Evolutionary conservation across 1,140 invertebrate genomes (phyloP).

Genomic region (Luehdorfia chinensis): DNA sequence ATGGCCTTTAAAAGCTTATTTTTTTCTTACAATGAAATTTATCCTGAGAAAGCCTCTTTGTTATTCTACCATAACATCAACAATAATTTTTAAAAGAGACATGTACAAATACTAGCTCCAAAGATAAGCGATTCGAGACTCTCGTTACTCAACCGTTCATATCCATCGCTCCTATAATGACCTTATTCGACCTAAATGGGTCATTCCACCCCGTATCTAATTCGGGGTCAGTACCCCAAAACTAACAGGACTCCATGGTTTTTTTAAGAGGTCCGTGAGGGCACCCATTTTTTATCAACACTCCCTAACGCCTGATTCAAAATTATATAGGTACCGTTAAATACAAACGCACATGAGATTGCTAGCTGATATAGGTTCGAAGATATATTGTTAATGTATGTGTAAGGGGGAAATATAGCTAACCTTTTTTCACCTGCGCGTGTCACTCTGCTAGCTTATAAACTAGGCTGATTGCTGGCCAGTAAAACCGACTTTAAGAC

Average conservation of each 20-base stretch:
- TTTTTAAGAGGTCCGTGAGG: conserved; percentile 45
- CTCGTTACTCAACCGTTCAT: conserved; percentile 14
- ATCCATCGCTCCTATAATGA: conserved; percentile 39
- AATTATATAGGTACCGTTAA: conserved; percentile 70
- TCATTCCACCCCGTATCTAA: conserved; percentile 58
- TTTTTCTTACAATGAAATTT: too few relatives aligned
- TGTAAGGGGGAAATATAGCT: too few relatives aligned
- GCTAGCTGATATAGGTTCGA: conserved; percentile 29
- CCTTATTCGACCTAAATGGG: conserved; percentile 66
- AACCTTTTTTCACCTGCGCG: too few relatives aligned
- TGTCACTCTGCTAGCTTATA: too few relatives aligned
- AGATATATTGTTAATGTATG: conserved; percentile 32
- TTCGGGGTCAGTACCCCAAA: conserved; percentile 54
- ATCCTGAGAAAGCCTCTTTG: too few relatives aligned
- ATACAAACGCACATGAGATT: conserved; percentile 24
- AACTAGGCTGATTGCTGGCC: too few relatives aligned
- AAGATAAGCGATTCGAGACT: conserved; percentile 1
- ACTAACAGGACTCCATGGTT: conserved; percentile 65
- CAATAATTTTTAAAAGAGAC: conserved; percentile 9
- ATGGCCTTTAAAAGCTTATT: too few relatives aligned
- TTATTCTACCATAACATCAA: too few relatives aligned
- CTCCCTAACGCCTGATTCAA: conserved; percentile 54
- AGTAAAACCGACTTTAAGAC: too few relatives aligned
- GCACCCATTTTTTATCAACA: conserved; percentile 65
- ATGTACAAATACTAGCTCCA: conserved; percentile 2